Percentiles rank a stretch among this genome's conserved stretches.
phyloP scores from a whole-genome alignment of 1,140 invertebrate genomes.

The Lethrus apterus region DNA sequence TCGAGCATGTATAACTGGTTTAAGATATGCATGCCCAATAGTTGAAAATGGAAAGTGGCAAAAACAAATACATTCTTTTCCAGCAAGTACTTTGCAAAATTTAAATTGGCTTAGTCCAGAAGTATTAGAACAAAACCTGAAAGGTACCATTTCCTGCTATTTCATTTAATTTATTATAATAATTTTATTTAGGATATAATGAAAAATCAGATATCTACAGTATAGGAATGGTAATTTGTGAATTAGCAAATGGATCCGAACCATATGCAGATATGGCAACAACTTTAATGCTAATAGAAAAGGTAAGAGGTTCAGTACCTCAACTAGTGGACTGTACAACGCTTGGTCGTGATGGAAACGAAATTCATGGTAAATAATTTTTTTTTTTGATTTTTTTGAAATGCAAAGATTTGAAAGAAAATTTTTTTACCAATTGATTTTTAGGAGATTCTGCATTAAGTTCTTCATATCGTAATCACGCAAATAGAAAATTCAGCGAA shows the following conservation, averaged over 20 bases:
- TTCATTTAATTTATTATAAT: not conserved
- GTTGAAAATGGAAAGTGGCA: conserved; percentile 63
- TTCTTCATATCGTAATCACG: conserved; percentile 30
- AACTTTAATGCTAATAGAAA: conserved; percentile 85
- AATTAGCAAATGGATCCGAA: conserved; percentile 81
- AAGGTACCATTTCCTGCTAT: conserved; percentile 23
- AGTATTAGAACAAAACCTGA: conserved; percentile 82
- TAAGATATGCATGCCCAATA: conserved; percentile 68
- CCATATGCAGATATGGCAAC: conserved; percentile 76
- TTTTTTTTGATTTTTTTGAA: not conserved
- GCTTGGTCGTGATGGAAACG: conserved; percentile 48
- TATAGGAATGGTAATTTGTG: conserved; percentile 78
- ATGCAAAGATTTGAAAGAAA: not conserved
- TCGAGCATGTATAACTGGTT: conserved; percentile 62
- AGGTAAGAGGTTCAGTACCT: conserved; percentile 71
- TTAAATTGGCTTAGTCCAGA: conserved; percentile 87
- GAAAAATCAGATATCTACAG: conserved; percentile 88
- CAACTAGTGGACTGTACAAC: conserved; percentile 71
- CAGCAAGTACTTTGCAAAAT: conserved; percentile 58
- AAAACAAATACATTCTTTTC: conserved; percentile 64
- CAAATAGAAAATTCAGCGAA: conserved; percentile 57
- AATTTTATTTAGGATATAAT: conserved; percentile 61
- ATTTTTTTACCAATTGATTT: conserved; percentile 5
- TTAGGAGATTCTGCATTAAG: conserved; percentile 20
- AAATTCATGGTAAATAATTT: conserved; percentile 22